Evolutionary conservation across 2,797 vertebrate genomes (phyloP).

Genomic region (Urosaurus nigricauda): DNA sequence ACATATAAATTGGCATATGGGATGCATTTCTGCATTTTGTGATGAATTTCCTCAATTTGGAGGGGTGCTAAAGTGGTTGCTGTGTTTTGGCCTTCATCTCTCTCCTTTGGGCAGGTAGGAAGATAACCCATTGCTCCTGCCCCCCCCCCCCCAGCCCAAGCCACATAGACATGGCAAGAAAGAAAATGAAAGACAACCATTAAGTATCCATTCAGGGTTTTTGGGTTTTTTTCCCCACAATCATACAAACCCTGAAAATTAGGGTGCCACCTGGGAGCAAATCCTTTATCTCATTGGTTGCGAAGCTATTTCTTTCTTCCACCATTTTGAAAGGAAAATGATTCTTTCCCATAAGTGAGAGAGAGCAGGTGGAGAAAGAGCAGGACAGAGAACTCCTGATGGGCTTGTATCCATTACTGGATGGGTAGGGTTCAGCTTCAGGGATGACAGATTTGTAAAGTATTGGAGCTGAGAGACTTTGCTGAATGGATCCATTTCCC

Average conservation of each 20-base stretch:
- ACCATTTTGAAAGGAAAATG: background rate
- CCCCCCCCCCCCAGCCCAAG: background rate
- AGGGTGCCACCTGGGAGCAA: conserved; percentile 52
- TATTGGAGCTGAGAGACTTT: background rate
- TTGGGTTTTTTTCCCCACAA: conserved; percentile 33
- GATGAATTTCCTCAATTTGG: background rate
- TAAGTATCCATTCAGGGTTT: too few species aligned
- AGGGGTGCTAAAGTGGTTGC: too few species aligned
- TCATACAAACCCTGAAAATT: conserved; percentile 53
- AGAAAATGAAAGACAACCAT: background rate
- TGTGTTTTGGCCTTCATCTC: background rate
- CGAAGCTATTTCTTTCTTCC: background rate
- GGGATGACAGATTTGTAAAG: background rate
- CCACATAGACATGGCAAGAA: background rate
- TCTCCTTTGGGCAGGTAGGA: background rate
- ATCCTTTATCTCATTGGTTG: conserved; percentile 2
- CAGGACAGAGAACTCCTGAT: background rate
- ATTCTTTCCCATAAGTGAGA: background rate
- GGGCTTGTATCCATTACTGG: background rate
- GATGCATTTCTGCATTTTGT: background rate
- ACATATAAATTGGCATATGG: background rate
- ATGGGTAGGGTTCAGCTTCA: too few species aligned
- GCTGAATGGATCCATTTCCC: background rate
- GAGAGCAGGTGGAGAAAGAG: background rate
- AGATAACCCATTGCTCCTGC: background rate